phyloP scores from a whole-genome alignment of 2,797 vertebrate genomes.

The Octomys mimax region DNA sequence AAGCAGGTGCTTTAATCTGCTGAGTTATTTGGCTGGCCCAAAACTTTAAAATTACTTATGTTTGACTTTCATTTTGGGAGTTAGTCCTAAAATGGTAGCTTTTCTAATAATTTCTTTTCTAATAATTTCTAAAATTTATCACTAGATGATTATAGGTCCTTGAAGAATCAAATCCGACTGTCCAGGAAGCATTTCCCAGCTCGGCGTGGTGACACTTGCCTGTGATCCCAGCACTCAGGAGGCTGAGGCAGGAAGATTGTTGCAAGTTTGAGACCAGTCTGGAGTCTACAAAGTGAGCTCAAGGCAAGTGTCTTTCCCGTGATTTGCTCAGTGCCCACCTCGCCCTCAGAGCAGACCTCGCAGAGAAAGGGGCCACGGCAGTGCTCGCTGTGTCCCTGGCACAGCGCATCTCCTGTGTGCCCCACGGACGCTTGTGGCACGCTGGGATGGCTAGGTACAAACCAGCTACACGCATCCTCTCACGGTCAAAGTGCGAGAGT shows the following conservation, averaged over 20 bases:
- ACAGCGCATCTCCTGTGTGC: not conserved
- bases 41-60: conserved; percentile 91
- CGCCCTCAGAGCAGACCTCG: not conserved
- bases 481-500: not conserved
- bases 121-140: not conserved
- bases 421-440: not conserved
- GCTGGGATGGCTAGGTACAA: not conserved
- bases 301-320: not conserved
- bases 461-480: not conserved
- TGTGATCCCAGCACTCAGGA: no score
- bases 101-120: not conserved
- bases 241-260: no score
- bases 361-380: rapidly evolving
- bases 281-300: not conserved
- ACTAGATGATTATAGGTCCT: not conserved
- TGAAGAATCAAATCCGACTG: not conserved
- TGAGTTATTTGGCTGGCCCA: no score
- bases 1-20: no score
- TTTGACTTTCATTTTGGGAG: conserved; percentile 21
- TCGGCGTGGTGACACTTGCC: no score
- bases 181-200: not conserved
- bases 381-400: not conserved
- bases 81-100: not conserved
- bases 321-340: not conserved
- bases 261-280: no score